Evolutionary conservation across 2,113 vertebrate genomes (phyloP).

Genomic region (Muscicapa adusta): DNA sequence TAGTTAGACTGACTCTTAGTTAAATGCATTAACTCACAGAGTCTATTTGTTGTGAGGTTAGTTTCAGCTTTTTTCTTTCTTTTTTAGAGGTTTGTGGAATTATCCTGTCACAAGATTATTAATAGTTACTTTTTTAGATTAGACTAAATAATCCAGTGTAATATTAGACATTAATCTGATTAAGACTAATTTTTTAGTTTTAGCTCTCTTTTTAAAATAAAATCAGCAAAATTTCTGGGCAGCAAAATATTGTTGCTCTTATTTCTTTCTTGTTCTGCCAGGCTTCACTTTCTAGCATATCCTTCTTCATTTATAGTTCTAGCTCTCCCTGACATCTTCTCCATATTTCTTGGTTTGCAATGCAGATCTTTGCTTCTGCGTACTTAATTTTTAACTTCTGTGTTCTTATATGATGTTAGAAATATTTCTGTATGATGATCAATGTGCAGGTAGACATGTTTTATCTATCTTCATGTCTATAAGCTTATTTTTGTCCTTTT

Average conservation of each 20-base stretch:
- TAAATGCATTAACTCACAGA: constrained; percentile 46
- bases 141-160: background rate
- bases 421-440: constrained; percentile 1
- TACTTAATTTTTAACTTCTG: constrained; percentile 11
- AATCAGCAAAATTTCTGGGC: background rate
- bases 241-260: background rate
- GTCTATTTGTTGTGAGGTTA: constrained; percentile 1
- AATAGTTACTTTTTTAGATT: background rate
- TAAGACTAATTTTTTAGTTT: background rate
- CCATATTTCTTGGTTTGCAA: constrained; percentile 15
- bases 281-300: background rate
- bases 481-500: background rate
- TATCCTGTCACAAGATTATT: constrained; percentile 47
- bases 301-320: background rate
- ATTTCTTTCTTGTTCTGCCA: background rate
- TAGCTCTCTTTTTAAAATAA: background rate
- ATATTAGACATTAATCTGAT: background rate
- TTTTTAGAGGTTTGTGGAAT: background rate
- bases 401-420: background rate
- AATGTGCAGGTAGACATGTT: background rate
- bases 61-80: background rate
- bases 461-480: background rate
- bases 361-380: background rate
- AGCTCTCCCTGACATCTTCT: constrained; percentile 7
- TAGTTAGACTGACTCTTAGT: constrained; percentile 51